Evolutionary conservation across 2,888 invertebrate genomes (phyloP).

Genomic region (Ophion ellenae): DNA sequence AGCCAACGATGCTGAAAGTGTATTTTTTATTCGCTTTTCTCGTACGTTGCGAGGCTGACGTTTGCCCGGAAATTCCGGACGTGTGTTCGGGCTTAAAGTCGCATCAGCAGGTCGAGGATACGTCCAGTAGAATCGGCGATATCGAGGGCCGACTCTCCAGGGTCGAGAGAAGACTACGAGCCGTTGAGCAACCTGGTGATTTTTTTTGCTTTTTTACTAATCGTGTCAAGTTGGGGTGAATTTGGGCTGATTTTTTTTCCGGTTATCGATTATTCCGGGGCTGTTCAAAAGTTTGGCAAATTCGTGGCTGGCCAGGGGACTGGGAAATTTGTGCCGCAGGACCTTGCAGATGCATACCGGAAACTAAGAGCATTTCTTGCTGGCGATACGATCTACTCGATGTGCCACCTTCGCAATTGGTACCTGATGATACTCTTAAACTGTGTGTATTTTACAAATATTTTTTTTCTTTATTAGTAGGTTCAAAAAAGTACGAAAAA

Average conservation of each 20-base stretch:
- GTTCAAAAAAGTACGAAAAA: no score
- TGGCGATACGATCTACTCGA: conserved; percentile 87
- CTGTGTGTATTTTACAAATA: conserved; percentile 85
- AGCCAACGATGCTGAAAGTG: conserved; percentile 16
- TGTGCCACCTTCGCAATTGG: conserved; percentile 87
- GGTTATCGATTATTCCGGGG: neutral
- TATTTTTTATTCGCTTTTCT: conserved; percentile 50
- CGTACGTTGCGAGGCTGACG: conserved; percentile 36
- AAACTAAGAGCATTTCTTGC: conserved; percentile 88
- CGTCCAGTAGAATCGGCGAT: conserved; percentile 71
- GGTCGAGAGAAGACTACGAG: conserved; percentile 87
- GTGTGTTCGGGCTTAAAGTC: conserved; percentile 60
- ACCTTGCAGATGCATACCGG: conserved; percentile 88
- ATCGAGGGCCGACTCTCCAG: conserved; percentile 77
- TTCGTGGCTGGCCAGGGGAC: conserved; percentile 86
- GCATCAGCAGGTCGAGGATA: conserved; percentile 28
- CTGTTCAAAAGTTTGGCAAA: conserved; percentile 86
- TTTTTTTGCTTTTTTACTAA: neutral
- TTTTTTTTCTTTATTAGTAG: neutral
- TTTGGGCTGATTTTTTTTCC: neutral
- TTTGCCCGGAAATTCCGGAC: conserved; percentile 66
- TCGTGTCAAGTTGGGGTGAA: neutral
- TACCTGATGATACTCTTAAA: conserved; percentile 87
- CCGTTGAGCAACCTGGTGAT: conserved; percentile 89
- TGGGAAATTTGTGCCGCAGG: conserved; percentile 87